Percentiles rank a stretch among this genome's conserved stretches.
Evolutionary conservation across 1,140 invertebrate genomes (phyloP).

Genomic region (Tetragnatha versicolor): DNA sequence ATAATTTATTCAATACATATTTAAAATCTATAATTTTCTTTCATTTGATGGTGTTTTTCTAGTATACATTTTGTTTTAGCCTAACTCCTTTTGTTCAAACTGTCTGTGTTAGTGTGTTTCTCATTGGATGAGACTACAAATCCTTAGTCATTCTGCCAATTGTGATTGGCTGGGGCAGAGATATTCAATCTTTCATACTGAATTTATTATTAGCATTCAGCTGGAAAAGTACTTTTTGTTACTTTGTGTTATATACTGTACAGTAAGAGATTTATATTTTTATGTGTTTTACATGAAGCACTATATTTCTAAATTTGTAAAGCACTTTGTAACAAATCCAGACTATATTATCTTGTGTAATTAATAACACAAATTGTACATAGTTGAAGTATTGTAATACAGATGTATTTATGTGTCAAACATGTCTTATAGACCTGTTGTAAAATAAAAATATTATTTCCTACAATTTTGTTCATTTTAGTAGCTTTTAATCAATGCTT

Average conservation of each 20-base stretch:
- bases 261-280: constrained; percentile 52
- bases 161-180: not conserved
- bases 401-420: constrained; percentile 2
- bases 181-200: not conserved
- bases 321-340: constrained; percentile 28
- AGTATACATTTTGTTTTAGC: not conserved
- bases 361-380: constrained; percentile 9
- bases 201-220: not conserved
- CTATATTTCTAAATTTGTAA: constrained; percentile 21
- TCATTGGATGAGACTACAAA: not conserved
- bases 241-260: constrained; percentile 42
- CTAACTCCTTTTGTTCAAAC: not conserved
- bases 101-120: not conserved
- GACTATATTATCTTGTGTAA: not conserved
- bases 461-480: no score
- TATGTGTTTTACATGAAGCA: constrained; percentile 25
- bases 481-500: no score
- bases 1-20: not conserved
- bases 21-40: no score
- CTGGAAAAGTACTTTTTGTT: constrained; percentile 70
- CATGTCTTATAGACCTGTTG: not conserved
- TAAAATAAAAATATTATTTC: constrained; percentile 33
- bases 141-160: not conserved
- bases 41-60: no score
- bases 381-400: constrained; percentile 12